phyloP scores from a whole-genome alignment of 1,140 invertebrate species.

The Hylaeus volcanicus region DNA sequence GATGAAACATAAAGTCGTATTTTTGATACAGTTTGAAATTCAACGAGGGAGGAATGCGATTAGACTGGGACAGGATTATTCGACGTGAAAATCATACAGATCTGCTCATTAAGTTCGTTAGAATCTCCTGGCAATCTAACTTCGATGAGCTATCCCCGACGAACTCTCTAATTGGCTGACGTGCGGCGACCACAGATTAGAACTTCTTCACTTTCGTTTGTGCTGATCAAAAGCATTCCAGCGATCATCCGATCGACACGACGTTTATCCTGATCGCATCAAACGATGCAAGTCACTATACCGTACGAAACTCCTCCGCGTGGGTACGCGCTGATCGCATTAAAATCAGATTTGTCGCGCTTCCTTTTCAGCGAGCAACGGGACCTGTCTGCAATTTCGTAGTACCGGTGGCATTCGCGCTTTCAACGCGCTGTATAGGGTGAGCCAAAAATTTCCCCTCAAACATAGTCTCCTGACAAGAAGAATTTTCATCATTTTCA shows the following conservation, averaged over 20 bases:
- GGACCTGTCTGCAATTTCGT: slow-evolving; percentile 56
- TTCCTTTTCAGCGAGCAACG: slow-evolving; percentile 51
- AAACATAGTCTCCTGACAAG: too few relatives aligned
- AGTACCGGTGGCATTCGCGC: slow-evolving; percentile 48
- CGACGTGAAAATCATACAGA: slow-evolving; percentile 43
- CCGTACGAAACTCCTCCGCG: slow-evolving; percentile 19
- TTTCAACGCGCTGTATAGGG: slow-evolving; percentile 51
- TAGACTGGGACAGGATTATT: slow-evolving; percentile 28
- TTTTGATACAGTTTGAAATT: not conserved
- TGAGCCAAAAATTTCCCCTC: too few relatives aligned
- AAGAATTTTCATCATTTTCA: too few relatives aligned
- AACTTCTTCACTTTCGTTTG: slow-evolving; percentile 58
- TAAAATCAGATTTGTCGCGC: slow-evolving; percentile 54
- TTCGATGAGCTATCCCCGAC: slow-evolving; percentile 42
- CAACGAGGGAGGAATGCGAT: not conserved
- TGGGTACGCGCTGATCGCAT: slow-evolving; percentile 39
- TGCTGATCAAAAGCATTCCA: slow-evolving; percentile 37
- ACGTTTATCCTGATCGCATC: slow-evolving; percentile 10
- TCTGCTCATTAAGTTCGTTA: slow-evolving; percentile 40
- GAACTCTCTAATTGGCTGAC: slow-evolving; percentile 64
- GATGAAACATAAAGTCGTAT: not conserved
- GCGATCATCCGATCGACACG: slow-evolving; percentile 13
- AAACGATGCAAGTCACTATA: slow-evolving; percentile 16
- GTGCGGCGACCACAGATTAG: slow-evolving; percentile 56
- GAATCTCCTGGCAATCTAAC: slow-evolving; percentile 51